Conservation (phyloP, 2,888 invertebrate genomes). For the Ochropleura leucogaster region DNA sequence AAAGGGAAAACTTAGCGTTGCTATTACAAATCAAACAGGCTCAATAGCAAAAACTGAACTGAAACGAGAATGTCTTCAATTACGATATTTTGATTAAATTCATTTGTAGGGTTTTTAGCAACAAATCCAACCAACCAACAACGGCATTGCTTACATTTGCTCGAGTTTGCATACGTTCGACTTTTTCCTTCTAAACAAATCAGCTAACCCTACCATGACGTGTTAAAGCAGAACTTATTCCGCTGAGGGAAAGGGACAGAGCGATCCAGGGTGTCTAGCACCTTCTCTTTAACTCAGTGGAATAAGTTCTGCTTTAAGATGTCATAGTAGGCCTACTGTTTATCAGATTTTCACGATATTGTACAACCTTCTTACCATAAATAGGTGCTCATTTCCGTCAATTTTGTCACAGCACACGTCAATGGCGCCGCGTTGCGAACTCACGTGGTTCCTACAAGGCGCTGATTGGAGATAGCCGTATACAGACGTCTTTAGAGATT, state of each 20-base stretch:
- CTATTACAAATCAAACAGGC: too few relatives aligned
- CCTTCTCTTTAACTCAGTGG: too few relatives aligned
- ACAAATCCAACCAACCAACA: neutral
- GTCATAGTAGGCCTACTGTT: too few relatives aligned
- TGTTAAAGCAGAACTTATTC: too few relatives aligned
- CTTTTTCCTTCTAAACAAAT: neutral
- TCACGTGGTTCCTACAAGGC: slow-evolving; percentile 33
- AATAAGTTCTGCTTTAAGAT: too few relatives aligned
- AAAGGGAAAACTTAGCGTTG: too few relatives aligned
- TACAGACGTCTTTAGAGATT: slow-evolving; percentile 18
- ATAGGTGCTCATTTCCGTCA: slow-evolving; percentile 41
- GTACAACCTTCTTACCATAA: slow-evolving; percentile 27
- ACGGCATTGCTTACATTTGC: neutral
- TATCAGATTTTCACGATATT: neutral
- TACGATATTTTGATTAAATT: too few relatives aligned
- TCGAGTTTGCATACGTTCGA: neutral
- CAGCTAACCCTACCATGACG: too few relatives aligned
- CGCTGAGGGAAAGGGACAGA: too few relatives aligned
- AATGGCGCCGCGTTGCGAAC: slow-evolving; percentile 38
- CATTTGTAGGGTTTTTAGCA: neutral
- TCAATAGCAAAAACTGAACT: too few relatives aligned
- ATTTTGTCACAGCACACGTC: slow-evolving; percentile 43
- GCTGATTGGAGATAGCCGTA: slow-evolving; percentile 49
- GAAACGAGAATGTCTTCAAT: too few relatives aligned
- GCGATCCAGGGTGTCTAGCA: too few relatives aligned